Base-by-base conservation (phyloP, 2,113 vertebrate species). In the Erinaceus europaeus region DNA sequence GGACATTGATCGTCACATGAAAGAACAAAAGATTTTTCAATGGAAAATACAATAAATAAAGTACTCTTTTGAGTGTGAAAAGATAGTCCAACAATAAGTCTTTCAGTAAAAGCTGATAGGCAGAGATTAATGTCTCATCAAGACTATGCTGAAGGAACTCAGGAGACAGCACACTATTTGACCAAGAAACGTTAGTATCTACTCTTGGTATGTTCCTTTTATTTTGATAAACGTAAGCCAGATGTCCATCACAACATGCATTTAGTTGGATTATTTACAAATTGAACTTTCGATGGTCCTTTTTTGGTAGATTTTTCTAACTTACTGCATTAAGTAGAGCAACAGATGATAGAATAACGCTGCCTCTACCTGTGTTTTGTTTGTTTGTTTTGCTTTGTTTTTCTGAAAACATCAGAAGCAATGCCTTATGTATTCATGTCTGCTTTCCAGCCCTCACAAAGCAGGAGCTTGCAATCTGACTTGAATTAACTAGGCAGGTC, bases 41-140 rank as follows among this genome's bases (percentile, higher is more conserved):
- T 44, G 71, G 23, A 52, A 86, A 93, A 72, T 1, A 57, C 7
- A 90, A 90, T 77, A 92, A 82, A 88, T 84, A 89, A 86, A 90
- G 81, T 62, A 84, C 13, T 72, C 80, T 71, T 59, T 68, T 75
- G 86, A 86, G 27, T 53, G 59, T 25, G 69, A 75, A 68, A 86
- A 67, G 77, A 68, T 4, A 17, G 72, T 29, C 77, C 61, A 89
- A 79, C 73, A 95, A 64, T 90, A 90, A 90, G 82, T 90, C 84
- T 65, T 77, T 27, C 11, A 48, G n/a, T 25, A 76, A 11, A 81
- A 61, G 38, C 23, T 88, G 84, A 88, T 34, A 77, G 2, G 20
- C 9, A 8, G 7, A 67, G 32, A 55, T 87, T 80, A 67, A 67
- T 44, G 25, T 75, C 53, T 91, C 76, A 72, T 46, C 61, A 46